phyloP scores from a whole-genome alignment of 1,140 invertebrate genomes.

The Apocrypta bakeri region DNA sequence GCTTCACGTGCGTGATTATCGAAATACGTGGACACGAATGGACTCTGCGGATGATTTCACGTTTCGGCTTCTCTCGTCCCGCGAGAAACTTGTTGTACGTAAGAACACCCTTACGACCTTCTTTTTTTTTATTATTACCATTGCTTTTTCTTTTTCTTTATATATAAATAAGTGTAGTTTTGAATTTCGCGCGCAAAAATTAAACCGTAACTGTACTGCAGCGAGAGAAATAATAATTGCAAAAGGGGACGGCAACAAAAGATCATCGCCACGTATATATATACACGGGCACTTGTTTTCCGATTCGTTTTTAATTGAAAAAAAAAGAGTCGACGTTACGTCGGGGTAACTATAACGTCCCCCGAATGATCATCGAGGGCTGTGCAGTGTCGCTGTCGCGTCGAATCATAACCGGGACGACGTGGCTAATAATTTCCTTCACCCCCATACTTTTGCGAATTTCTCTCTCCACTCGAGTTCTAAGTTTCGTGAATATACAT shows the following conservation, averaged over 20 bases:
- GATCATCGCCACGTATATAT: background rate
- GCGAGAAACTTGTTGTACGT: no score
- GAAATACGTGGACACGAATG: background rate
- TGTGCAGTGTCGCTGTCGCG: constrained; percentile 66
- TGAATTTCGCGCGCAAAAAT: background rate
- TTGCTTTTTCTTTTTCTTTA: no score
- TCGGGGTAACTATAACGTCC: background rate
- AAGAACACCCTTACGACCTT: no score
- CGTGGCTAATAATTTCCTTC: constrained; percentile 30
- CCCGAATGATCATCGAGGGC: constrained; percentile 50
- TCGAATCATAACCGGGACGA: constrained; percentile 68
- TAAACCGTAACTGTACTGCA: no score
- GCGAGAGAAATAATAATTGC: background rate
- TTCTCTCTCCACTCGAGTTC: background rate
- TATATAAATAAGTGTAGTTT: background rate
- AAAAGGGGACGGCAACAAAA: background rate
- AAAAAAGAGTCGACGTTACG: constrained; percentile 52
- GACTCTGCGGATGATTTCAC: background rate
- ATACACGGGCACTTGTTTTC: constrained; percentile 49
- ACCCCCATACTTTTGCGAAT: background rate
- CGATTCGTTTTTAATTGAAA: constrained; percentile 53
- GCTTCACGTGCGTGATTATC: constrained; percentile 10
- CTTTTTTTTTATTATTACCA: no score
- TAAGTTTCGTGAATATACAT: background rate
- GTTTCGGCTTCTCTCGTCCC: background rate